A percentile compares a stretch with the other conserved stretches of the same genome.
These are phyloP conservation scores for Anthoscopus minutus DNA, from an alignment of 2,113 vertebrate species.

Conservation along the genomic window DNA sequence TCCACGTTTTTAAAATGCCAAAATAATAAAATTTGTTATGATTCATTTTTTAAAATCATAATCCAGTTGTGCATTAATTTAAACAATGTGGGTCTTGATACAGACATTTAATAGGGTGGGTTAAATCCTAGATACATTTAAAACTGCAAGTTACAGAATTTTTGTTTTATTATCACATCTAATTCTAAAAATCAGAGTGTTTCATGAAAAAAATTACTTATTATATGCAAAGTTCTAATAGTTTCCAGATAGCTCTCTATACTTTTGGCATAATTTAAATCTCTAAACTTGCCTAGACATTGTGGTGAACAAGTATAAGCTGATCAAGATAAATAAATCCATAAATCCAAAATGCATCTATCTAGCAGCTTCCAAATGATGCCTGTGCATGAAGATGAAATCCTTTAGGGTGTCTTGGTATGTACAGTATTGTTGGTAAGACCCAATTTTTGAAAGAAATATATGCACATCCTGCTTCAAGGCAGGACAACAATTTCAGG, in stretches of 20 bases:
- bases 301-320: background rate
- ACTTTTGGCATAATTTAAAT: background rate
- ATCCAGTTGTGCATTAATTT: background rate
- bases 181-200: background rate
- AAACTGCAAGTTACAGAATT: background rate
- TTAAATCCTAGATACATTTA: background rate
- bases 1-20: background rate
- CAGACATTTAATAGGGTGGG: background rate
- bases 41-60: background rate
- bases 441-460: background rate
- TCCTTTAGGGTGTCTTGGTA: background rate
- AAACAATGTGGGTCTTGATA: background rate
- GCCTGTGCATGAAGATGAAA: background rate
- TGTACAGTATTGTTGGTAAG: background rate
- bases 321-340: background rate
- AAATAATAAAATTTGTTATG: background rate
- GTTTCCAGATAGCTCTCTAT: background rate
- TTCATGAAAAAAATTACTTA: background rate
- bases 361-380: background rate
- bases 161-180: background rate
- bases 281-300: background rate
- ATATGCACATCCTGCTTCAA: background rate
- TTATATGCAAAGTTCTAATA: background rate
- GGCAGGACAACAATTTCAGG: background rate
- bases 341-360: background rate